Evolutionary conservation across 2,888 invertebrate species (phyloP).

Genomic region (Spilarctia lutea): DNA sequence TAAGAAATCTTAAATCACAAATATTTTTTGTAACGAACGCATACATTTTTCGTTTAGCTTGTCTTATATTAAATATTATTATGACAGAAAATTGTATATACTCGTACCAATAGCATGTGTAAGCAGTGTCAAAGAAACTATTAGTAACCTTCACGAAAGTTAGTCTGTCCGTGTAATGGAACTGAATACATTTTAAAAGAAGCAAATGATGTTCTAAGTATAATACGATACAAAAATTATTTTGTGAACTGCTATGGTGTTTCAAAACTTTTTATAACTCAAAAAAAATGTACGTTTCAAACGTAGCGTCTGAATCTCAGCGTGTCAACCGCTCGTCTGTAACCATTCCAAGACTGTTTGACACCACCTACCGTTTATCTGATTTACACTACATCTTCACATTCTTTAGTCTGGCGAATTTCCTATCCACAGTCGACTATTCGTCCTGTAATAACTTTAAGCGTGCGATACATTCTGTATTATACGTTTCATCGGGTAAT

Average conservation of each 20-base stretch:
- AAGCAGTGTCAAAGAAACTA: no score
- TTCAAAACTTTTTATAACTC: not conserved
- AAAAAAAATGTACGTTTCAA: not conserved
- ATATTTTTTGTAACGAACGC: no score
- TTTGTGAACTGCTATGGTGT: not conserved
- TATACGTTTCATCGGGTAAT: no score
- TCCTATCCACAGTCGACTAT: conserved; percentile 57
- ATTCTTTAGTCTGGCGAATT: conserved; percentile 70
- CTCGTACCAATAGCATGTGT: no score
- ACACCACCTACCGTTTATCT: conserved; percentile 56
- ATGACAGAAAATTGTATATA: no score
- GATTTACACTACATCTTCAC: conserved; percentile 69
- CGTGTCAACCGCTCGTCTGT: conserved; percentile 29
- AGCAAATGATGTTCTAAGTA: no score
- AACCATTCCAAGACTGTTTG: conserved; percentile 29
- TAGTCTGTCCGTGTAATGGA: no score
- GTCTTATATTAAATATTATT: no score
- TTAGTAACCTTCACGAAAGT: no score
- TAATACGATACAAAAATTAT: not conserved
- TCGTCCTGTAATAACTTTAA: conserved; percentile 29
- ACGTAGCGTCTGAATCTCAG: conserved; percentile 1
- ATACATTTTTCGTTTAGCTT: no score
- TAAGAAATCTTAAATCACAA: no score
- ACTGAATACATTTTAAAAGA: no score
- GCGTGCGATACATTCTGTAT: conserved; percentile 1